Percentiles rank a stretch among this genome's conserved stretches.
These are phyloP conservation scores for Pseudococcus longispinus DNA, from an alignment of 2,888 invertebrate species.

Conservation along the genomic window DNA sequence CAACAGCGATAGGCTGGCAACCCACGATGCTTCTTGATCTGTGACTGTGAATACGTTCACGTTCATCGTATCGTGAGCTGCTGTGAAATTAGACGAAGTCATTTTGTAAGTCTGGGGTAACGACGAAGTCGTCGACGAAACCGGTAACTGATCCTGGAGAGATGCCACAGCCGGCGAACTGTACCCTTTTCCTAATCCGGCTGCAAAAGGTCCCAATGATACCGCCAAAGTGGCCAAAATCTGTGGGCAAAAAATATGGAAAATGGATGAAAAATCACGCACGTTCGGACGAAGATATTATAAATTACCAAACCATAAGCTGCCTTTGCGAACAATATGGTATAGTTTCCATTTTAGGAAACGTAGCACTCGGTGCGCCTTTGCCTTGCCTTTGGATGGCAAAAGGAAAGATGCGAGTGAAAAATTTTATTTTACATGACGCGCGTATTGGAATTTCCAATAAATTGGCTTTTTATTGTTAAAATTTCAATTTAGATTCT, in stretches of 20 bases:
- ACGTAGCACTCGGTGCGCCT: not conserved
- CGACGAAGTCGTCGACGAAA: conserved; percentile 25
- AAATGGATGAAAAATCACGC: not conserved
- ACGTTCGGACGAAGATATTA: not conserved
- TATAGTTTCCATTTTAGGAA: not conserved
- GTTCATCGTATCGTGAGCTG: conserved; percentile 23
- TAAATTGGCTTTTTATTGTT: conserved; percentile 34
- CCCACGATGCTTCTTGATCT: conserved; percentile 79
- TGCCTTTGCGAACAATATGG: not conserved
- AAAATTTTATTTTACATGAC: not conserved
- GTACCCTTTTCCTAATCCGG: conserved; percentile 82
- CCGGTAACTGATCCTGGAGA: conserved; percentile 67
- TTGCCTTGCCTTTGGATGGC: not conserved
- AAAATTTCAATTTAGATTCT: conserved; percentile 35
- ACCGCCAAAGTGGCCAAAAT: conserved; percentile 79
- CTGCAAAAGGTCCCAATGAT: conserved; percentile 79
- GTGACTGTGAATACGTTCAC: conserved; percentile 58
- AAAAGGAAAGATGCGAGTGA: not conserved
- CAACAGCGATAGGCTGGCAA: conserved; percentile 78
- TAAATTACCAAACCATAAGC: not conserved
- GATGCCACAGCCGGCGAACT: conserved; percentile 83
- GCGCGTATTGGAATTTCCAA: conserved; percentile 20
- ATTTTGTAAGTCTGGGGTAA: not conserved
- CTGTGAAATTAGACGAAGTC: conserved; percentile 23
- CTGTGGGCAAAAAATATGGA: conserved; percentile 64